A percentile compares a stretch with the other conserved stretches of the same genome.
Conservation (phyloP, 37 sponge, comb jelly and placozoan species). For the Eunapius fragilis region DNA sequence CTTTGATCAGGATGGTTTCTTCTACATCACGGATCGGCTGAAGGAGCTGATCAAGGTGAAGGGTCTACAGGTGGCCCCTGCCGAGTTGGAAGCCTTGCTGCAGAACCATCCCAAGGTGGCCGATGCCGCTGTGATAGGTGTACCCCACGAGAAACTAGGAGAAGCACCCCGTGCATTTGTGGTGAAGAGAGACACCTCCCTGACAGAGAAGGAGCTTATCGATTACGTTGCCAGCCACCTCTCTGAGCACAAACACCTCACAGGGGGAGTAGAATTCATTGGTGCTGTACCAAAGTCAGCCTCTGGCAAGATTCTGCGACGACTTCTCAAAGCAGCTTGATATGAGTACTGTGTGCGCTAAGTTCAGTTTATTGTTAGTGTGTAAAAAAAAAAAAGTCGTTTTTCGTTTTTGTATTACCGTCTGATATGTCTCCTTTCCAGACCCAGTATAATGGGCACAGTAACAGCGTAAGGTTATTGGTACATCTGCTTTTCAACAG, state of each 20-base stretch:
- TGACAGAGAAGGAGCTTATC: slow-evolving; percentile 66
- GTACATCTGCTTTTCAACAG: too few relatives aligned
- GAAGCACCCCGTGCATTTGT: slow-evolving; percentile 91
- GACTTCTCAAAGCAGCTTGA: slow-evolving; percentile 33
- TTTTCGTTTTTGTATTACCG: too few relatives aligned
- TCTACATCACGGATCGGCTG: slow-evolving; percentile 88
- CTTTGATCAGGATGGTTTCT: slow-evolving; percentile 77
- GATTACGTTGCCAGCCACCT: slow-evolving; percentile 57
- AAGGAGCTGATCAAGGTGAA: slow-evolving; percentile 96
- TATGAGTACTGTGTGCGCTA: too few relatives aligned
- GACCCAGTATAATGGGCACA: too few relatives aligned
- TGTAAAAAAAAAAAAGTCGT: too few relatives aligned
- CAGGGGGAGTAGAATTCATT: slow-evolving; percentile 79
- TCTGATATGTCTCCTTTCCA: too few relatives aligned
- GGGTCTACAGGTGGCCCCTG: slow-evolving; percentile 92
- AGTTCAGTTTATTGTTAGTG: too few relatives aligned
- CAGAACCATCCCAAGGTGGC: slow-evolving; percentile 76
- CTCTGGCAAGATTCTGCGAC: slow-evolving; percentile 85
- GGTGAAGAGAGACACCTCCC: slow-evolving; percentile 52
- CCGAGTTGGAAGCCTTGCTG: slow-evolving; percentile 86
- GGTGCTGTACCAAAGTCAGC: slow-evolving; percentile 84
- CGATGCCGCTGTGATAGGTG: slow-evolving; percentile 87
- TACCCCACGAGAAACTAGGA: slow-evolving; percentile 80
- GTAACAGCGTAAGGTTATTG: too few relatives aligned
- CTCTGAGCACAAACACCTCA: slow-evolving; percentile 75